Conservation (phyloP, 2,797 vertebrate species). For the Cyprinella venusta region DNA sequence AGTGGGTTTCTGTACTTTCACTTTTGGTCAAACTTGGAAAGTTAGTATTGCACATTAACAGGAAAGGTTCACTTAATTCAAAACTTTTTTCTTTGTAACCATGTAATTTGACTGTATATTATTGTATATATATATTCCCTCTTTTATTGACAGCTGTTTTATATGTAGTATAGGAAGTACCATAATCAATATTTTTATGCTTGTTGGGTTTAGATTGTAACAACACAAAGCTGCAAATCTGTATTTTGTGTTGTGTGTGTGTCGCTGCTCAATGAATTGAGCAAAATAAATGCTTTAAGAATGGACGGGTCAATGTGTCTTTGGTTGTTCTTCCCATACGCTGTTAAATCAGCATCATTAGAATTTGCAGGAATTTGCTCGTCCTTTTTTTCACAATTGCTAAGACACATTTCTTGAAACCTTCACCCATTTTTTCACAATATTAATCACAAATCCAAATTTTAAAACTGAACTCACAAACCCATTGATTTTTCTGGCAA, state of each 20-base stretch:
- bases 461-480: too few species aligned
- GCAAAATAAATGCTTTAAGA: constrained; percentile 17
- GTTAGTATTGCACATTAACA: not conserved
- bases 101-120: constrained; percentile 8
- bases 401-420: too few species aligned
- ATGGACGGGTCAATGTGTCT: not conserved
- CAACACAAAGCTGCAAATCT: not conserved
- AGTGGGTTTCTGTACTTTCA: not conserved
- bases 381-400: too few species aligned
- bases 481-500: too few species aligned
- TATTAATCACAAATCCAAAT: too few species aligned
- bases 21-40: not conserved
- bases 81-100: not conserved
- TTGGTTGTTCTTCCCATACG: not conserved
- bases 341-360: not conserved
- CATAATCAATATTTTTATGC: not conserved
- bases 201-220: not conserved
- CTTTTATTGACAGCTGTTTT: not conserved
- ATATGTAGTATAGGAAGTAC: not conserved
- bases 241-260: not conserved
- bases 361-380: not conserved
- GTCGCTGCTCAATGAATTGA: not conserved
- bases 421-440: too few species aligned
- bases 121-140: not conserved
- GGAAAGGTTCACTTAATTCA: not conserved